Percentiles rank a stretch among this genome's conserved stretches.
Evolutionary conservation across 1,140 invertebrate genomes (phyloP).

Genomic region (Centruroides vittatus): DNA sequence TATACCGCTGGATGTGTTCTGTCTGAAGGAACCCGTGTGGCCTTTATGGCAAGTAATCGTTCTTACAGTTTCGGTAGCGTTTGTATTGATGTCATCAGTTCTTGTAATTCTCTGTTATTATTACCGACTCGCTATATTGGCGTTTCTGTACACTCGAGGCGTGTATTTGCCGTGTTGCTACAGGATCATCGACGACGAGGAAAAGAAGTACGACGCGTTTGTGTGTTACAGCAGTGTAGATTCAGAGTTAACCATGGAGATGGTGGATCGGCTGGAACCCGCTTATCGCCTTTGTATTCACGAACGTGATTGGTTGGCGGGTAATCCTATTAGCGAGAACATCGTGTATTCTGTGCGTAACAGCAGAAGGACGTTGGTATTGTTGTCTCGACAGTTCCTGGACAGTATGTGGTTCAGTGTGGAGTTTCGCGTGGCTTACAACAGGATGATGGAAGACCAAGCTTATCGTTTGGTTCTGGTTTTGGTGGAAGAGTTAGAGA

Average conservation of each 20-base stretch:
- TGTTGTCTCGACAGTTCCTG: slow-evolving; percentile 43
- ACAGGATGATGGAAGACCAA: slow-evolving; percentile 48
- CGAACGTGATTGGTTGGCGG: slow-evolving; percentile 75
- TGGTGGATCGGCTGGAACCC: slow-evolving; percentile 45
- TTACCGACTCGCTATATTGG: too few relatives aligned
- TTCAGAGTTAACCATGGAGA: slow-evolving; percentile 43
- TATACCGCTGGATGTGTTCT: too few relatives aligned
- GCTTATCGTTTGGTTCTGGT: slow-evolving; percentile 65
- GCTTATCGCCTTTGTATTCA: slow-evolving; percentile 64
- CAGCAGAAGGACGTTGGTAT: slow-evolving; percentile 71
- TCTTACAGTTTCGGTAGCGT: too few relatives aligned
- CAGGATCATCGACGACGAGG: slow-evolving; percentile 35
- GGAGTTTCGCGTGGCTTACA: too few relatives aligned
- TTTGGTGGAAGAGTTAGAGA: slow-evolving; percentile 42
- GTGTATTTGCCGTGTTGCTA: too few relatives aligned
- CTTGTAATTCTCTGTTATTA: too few relatives aligned
- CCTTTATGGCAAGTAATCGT: too few relatives aligned
- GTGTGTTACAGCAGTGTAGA: slow-evolving; percentile 67
- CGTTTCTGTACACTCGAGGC: too few relatives aligned
- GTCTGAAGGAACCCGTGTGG: too few relatives aligned
- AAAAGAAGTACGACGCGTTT: slow-evolving; percentile 68
- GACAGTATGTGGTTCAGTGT: too few relatives aligned
- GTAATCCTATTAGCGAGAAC: slow-evolving; percentile 62
- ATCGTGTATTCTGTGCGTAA: slow-evolving; percentile 78
- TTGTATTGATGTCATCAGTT: too few relatives aligned